Evolutionary conservation across 2,888 invertebrate genomes (phyloP).

Genomic region (Drosophila ustulata): DNA sequence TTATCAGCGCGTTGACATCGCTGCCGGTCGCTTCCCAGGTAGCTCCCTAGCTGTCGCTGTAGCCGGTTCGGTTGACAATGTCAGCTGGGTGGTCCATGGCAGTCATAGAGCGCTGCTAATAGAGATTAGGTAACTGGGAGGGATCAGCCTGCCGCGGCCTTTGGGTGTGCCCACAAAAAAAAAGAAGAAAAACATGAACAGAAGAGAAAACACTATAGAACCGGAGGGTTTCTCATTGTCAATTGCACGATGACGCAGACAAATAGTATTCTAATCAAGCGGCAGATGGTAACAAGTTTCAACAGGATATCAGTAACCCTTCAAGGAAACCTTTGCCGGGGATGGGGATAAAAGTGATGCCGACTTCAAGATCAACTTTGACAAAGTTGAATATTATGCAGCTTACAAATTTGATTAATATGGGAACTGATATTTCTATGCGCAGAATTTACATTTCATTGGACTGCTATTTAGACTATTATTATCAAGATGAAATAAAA

Average conservation of each 20-base stretch:
- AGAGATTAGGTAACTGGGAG: slow-evolving; percentile 60
- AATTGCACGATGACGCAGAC: slow-evolving; percentile 5
- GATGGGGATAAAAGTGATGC: neutral
- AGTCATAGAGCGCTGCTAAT: slow-evolving; percentile 67
- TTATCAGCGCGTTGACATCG: slow-evolving; percentile 73
- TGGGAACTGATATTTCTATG: neutral
- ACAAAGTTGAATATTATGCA: slow-evolving; percentile 1
- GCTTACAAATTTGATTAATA: slow-evolving; percentile 1
- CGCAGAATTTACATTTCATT: no score
- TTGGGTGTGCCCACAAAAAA: slow-evolving; percentile 25
- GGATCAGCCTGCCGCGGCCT: slow-evolving; percentile 17
- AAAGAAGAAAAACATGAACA: neutral
- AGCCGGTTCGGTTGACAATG: slow-evolving; percentile 65
- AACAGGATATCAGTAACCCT: slow-evolving; percentile 5
- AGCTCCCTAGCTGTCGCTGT: slow-evolving; percentile 33
- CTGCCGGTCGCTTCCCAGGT: slow-evolving; percentile 48
- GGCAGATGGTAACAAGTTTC: slow-evolving; percentile 8
- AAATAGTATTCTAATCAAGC: slow-evolving; percentile 22
- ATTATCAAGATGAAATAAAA: neutral
- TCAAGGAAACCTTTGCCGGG: neutral
- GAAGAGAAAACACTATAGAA: neutral
- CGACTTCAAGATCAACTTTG: slow-evolving; percentile 1
- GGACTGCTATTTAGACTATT: no score
- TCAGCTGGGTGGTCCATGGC: slow-evolving; percentile 69
- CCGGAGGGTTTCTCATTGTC: neutral